Evolutionary conservation across 1,140 invertebrate species (phyloP).

Genomic region (Dendrolimus punctatus): DNA sequence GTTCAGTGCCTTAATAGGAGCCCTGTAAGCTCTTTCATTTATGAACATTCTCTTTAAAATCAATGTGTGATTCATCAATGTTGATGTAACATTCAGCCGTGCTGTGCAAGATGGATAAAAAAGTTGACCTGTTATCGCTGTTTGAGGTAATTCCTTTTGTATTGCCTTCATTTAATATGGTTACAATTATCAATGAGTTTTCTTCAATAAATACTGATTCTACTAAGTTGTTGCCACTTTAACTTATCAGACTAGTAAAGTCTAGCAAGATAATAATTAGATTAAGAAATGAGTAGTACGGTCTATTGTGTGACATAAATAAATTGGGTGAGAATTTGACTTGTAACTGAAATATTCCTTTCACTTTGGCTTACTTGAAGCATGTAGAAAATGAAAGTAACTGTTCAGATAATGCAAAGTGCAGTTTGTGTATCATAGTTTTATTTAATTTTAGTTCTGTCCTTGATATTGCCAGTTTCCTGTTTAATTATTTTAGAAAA

Average conservation of each 20-base stretch:
- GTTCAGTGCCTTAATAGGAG: constrained; percentile 9
- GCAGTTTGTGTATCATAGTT: constrained; percentile 1
- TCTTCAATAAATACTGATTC: not conserved
- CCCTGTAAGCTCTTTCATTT: not conserved
- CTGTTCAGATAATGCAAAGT: constrained; percentile 3
- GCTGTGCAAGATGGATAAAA: constrained; percentile 60
- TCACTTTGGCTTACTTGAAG: constrained; percentile 22
- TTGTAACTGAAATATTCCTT: constrained; percentile 13
- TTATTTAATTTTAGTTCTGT: not conserved
- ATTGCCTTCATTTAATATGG: constrained; percentile 1
- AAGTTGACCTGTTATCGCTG: constrained; percentile 65
- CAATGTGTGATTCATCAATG: constrained; percentile 28
- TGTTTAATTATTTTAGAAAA: too few relatives aligned
- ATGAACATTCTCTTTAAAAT: constrained; percentile 9
- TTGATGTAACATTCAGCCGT: constrained; percentile 36
- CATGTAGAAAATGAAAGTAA: constrained; percentile 38
- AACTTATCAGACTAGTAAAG: not conserved
- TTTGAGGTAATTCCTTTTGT: constrained; percentile 54
- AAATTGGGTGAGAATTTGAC: too few relatives aligned
- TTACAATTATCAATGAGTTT: too few relatives aligned
- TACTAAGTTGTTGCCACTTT: not conserved
- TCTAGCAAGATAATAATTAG: constrained; percentile 1
- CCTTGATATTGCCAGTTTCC: too few relatives aligned
- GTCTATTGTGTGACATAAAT: not conserved
- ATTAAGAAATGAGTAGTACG: constrained; percentile 1